These are phyloP conservation scores for Gobio occitaniae DNA, from an alignment of 2,797 vertebrate species.

Conservation along the genomic window DNA sequence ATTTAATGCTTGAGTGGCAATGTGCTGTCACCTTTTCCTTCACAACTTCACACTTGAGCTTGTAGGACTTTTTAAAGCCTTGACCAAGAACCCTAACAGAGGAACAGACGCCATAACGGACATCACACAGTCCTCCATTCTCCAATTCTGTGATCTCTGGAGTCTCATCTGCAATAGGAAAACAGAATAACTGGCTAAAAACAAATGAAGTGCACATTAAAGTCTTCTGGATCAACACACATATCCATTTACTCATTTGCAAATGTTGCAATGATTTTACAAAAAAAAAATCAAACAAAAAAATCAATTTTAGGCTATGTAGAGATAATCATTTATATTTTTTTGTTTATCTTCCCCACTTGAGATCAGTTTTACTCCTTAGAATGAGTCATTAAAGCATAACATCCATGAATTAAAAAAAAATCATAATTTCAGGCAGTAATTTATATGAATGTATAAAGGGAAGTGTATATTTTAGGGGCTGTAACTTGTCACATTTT, in stretches of 20 bases:
- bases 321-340: not conserved
- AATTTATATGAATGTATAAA: not conserved
- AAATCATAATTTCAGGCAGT: not conserved
- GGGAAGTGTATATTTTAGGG: not conserved
- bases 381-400: not conserved
- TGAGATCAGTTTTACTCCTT: not conserved
- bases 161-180: slow-evolving; percentile 81
- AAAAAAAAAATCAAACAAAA: too few species aligned
- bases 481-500: not conserved
- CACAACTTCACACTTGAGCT: slow-evolving; percentile 89
- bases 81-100: slow-evolving; percentile 80
- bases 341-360: not conserved
- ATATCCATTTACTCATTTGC: not conserved
- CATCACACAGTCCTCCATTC: slow-evolving; percentile 85
- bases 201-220: not conserved
- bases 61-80: slow-evolving; percentile 83
- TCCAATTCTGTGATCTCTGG: slow-evolving; percentile 87
- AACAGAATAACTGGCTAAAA: slow-evolving; percentile 36
- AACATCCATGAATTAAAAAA: not conserved
- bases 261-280: not conserved
- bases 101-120: slow-evolving; percentile 80
- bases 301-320: too few species aligned
- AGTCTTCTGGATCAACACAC: too few species aligned
- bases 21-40: slow-evolving; percentile 83
- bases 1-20: not conserved